phyloP scores from a whole-genome alignment of 2,113 vertebrate species.

The Chloropsis hardwickii region DNA sequence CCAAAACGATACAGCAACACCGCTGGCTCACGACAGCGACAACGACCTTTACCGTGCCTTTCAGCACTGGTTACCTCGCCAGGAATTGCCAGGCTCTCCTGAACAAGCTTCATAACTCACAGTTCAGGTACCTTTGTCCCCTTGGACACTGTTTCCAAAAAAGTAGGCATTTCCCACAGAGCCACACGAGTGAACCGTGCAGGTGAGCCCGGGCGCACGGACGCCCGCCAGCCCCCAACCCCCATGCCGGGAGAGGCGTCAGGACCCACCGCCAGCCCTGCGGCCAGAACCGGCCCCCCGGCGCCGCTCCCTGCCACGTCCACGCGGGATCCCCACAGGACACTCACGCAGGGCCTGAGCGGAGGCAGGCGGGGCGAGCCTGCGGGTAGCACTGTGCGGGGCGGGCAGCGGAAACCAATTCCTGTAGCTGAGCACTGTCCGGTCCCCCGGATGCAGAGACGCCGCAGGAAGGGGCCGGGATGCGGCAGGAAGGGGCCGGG shows the following conservation, averaged over 20 bases:
- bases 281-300: accelerated
- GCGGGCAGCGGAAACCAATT: accelerated
- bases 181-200: accelerated
- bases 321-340: no score
- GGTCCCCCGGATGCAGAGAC: neutral
- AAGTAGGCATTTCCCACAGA: accelerated
- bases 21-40: accelerated
- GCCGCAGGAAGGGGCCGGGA: neutral
- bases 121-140: accelerated
- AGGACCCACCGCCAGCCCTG: neutral
- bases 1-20: accelerated
- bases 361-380: no score
- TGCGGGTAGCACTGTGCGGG: accelerated
- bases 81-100: neutral
- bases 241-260: no score
- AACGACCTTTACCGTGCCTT: accelerated
- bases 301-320: neutral
- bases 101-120: neutral
- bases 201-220: accelerated
- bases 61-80: accelerated
- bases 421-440: accelerated
- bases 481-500: neutral
- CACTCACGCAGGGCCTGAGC: neutral
- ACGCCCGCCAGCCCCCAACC: neutral
- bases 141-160: accelerated